Conservation (phyloP, 2,888 invertebrate genomes). For the Tholera decimalis region DNA sequence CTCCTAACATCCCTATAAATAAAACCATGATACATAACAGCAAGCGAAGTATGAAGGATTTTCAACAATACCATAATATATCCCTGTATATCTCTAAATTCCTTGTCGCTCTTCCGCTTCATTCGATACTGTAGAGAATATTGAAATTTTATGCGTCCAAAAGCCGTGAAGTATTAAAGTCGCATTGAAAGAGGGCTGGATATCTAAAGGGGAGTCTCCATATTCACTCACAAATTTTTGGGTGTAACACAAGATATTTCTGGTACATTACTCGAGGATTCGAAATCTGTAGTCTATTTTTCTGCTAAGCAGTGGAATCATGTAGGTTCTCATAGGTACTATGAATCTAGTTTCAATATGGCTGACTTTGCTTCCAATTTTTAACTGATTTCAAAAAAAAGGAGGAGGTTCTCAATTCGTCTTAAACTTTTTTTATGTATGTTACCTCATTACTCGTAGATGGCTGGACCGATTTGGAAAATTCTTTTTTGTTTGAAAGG, state of each 20-base stretch:
- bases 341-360: not conserved
- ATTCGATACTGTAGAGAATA: slow-evolving; percentile 61
- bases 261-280: slow-evolving; percentile 12
- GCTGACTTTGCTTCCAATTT: not conserved
- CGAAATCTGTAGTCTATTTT: slow-evolving; percentile 5
- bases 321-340: too few species aligned
- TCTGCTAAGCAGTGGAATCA: too few species aligned
- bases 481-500: too few species aligned
- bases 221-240: slow-evolving; percentile 48
- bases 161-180: slow-evolving; percentile 68
- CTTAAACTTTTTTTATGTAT: too few species aligned
- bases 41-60: slow-evolving; percentile 23
- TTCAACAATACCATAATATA: slow-evolving; percentile 39
- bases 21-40: slow-evolving; percentile 33
- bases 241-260: slow-evolving; percentile 38
- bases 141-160: slow-evolving; percentile 65
- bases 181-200: slow-evolving; percentile 48
- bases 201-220: slow-evolving; percentile 47
- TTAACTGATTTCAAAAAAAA: too few species aligned
- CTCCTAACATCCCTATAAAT: not conserved
- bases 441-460: too few species aligned
- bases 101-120: slow-evolving; percentile 58
- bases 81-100: slow-evolving; percentile 41
- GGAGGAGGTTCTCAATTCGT: too few species aligned
- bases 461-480: too few species aligned